Base-by-base conservation (phyloP, 2,113 vertebrate species). In the Lycaon pictus region DNA sequence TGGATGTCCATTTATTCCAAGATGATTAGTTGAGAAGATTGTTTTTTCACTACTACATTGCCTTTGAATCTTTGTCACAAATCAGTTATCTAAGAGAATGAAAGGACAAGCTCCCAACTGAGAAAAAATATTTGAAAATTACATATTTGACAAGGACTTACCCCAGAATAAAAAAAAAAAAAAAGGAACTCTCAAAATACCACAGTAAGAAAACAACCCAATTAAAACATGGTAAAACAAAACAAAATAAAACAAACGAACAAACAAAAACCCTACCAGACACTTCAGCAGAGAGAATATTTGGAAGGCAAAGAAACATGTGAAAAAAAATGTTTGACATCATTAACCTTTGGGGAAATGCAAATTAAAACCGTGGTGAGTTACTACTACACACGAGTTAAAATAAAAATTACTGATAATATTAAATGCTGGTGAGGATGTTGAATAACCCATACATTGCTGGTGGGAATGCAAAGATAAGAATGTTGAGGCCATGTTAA, bases 91-190 rank as follows among this genome's bases (percentile, higher is more conserved):
- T 25, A 63, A 85, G 43, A 88, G 7, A 62, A 69, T 88, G 55
- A 93, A 86, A 83, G 69, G n/a, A 43, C 19, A 95, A 35, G 4
- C 43, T 77, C 43, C 27, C 43, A 89, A 84, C 4, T 16, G 2
- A 95, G 37, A 89, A 27, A 81, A 96, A 93, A 77, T 76, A 62
- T 32, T 55, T 87, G 32, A 32, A 58, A 88, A 37, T 94, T 53
- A 89, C n/a, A 37, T 95, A 58, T 81, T 84, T 87, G 60, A 87
- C 51, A 87, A 94, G 56, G 48, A 94, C 48, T 82, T 80, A 15
- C 7, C 84, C 43, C 20, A 12, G 23, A 83, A 76, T 89, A n/a
- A 65, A 67, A 62, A 62, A 71, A 93, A 96, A 76, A 43, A 74
- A 74, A 92, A 96, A 67, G 16, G 37, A 76, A 81, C 11, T 85